Percentiles rank a stretch among this genome's conserved stretches.
phyloP scores from a whole-genome alignment of 2,888 invertebrate genomes.

The Microplitis manilae region DNA sequence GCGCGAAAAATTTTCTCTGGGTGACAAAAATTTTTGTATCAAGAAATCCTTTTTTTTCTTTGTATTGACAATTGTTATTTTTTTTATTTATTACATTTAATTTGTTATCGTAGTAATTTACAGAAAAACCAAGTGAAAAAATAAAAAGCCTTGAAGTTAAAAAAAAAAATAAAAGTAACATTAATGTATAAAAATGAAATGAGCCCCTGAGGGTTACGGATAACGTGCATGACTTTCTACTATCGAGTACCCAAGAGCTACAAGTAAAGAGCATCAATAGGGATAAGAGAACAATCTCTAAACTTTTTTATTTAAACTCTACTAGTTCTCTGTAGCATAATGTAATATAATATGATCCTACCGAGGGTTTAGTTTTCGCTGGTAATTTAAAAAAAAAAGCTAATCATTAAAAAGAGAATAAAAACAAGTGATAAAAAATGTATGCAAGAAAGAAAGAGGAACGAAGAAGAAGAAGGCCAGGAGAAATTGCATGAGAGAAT shows the following conservation, averaged over 20 bases:
- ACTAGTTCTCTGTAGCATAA: too few relatives aligned
- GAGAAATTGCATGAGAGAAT: slow-evolving; percentile 50
- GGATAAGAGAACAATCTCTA: background rate
- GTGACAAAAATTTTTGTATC: too few relatives aligned
- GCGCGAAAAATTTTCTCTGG: too few relatives aligned
- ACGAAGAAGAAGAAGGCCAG: slow-evolving; percentile 51
- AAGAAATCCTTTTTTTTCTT: too few relatives aligned
- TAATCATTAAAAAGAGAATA: background rate
- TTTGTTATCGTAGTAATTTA: too few relatives aligned
- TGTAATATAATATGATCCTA: too few relatives aligned
- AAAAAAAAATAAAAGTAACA: background rate
- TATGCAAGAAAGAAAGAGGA: slow-evolving; percentile 19
- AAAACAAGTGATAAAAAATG: slow-evolving; percentile 19
- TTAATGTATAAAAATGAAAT: background rate
- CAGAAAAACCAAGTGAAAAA: background rate
- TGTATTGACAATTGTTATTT: too few relatives aligned
- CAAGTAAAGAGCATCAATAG: background rate
- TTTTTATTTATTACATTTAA: too few relatives aligned
- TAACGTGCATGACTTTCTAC: slow-evolving; percentile 42
- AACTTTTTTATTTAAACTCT: background rate
- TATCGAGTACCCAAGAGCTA: slow-evolving; percentile 14
- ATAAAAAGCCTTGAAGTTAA: background rate
- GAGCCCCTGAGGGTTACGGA: slow-evolving; percentile 36
- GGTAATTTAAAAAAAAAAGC: background rate
- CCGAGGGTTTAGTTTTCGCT: too few relatives aligned